Base-by-base conservation (phyloP, 2,888 invertebrate genomes). In the Adela reaumurella region DNA sequence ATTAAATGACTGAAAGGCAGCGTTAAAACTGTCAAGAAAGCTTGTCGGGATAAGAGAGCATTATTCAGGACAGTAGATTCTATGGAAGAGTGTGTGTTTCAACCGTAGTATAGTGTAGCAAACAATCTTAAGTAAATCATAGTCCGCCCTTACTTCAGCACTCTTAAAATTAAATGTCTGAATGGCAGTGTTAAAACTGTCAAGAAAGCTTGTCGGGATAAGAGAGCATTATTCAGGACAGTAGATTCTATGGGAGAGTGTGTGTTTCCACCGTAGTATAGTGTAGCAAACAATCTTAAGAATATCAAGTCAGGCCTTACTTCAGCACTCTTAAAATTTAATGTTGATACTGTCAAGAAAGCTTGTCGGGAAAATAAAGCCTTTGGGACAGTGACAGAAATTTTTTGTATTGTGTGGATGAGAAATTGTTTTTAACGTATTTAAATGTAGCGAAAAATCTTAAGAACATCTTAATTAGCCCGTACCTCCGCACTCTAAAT, bases 401-500 rank as follows among this genome's bases (percentile, higher is more conserved):
- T 99, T 64, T 87, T 94, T 1, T 99, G 99, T 99, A 85, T 99
- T 45, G 74, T 98, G 50, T 99, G 97, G 97, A 93, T 93, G 71
- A 67, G 76, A 58, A 16, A 29, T 28, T 45, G 19, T 24, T 24
- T 24, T 24, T 24, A n/a, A n/a, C n/a, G n/a, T n/a, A n/a, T n/a
- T n/a, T n/a, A n/a, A n/a, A n/a, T n/a, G n/a, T n/a, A n/a, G n/a
- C n/a, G n/a, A 87, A 89, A 60, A 83, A 87, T 56, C 70, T 90
- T 42, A 86, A 86, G 56, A 79, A 81, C 41, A n/a, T 87, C 10
- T 90, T 92, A 0, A 86, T 97, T 19, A 91, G 92, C 42, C 92
- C 94, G 0, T 96, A 95, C 68, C 96, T 96, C 67, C 92, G 92
- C 50, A 95, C 94, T 0, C 65, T 94, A 19, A 97, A 97, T 73